Conservation (phyloP, 2,113 vertebrate genomes). For the Tauraco erythrolophus region DNA sequence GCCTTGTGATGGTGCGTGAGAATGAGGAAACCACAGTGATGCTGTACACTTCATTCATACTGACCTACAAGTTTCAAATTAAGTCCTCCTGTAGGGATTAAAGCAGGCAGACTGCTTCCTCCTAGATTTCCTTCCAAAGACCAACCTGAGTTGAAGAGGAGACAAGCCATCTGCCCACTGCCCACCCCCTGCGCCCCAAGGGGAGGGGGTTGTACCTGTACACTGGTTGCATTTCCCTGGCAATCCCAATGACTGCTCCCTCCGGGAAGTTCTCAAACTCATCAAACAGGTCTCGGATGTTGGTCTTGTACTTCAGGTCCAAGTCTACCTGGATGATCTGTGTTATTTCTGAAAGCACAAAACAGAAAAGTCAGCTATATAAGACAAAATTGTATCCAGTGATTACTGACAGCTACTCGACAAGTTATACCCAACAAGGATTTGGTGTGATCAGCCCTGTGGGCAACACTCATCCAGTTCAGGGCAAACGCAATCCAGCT, state of each 20-base stretch:
- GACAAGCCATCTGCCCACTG: rapidly evolving
- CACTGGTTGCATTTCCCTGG: conserved; percentile 95
- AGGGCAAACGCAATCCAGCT: neutral
- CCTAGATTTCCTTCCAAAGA: neutral
- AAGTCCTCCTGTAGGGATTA: neutral
- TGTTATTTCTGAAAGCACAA: conserved; percentile 81
- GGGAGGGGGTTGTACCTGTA: conserved; percentile 84
- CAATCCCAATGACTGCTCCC: conserved; percentile 90
- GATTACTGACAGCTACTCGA: neutral
- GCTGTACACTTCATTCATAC: neutral
- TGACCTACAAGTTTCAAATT: neutral
- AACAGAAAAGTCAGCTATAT: neutral
- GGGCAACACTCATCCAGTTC: neutral
- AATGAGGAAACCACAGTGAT: neutral
- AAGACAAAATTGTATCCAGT: neutral
- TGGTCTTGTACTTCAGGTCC: conserved; percentile 91
- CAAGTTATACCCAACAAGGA: rapidly evolving
- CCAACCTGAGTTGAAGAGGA: neutral
- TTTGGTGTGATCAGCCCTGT: neutral
- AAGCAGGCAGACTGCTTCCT: neutral
- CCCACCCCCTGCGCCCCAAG: rapidly evolving
- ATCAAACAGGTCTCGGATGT: conserved; percentile 92
- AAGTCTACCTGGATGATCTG: conserved; percentile 92
- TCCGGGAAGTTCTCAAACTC: conserved; percentile 89
- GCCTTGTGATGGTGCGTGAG: neutral